Evolutionary conservation across 2,888 invertebrate genomes (phyloP).

Genomic region (Cantharis lateralis): DNA sequence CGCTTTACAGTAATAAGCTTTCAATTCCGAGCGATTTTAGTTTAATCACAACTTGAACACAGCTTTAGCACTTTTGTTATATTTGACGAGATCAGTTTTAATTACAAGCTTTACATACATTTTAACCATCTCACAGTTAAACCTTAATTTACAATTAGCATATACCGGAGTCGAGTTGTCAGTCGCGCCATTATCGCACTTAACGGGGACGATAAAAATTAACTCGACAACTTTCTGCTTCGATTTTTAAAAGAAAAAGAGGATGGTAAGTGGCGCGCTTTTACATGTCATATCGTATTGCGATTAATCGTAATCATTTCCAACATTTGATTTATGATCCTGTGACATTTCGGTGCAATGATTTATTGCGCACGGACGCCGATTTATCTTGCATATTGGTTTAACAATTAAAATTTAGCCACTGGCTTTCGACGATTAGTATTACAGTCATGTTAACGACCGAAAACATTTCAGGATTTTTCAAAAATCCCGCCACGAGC

Average conservation of each 20-base stretch:
- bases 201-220: not conserved
- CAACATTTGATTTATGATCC: not conserved
- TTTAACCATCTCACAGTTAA: not conserved
- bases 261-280: not conserved
- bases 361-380: not conserved
- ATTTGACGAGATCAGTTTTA: conserved; percentile 4
- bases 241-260: not conserved
- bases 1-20: not conserved
- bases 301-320: not conserved
- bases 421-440: not conserved
- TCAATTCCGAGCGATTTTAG: not conserved
- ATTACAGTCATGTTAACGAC: too few relatives aligned
- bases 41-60: not conserved
- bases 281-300: not conserved
- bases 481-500: too few relatives aligned
- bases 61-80: conserved; percentile 2
- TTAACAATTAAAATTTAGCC: not conserved
- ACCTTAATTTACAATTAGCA: conserved; percentile 1
- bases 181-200: not conserved
- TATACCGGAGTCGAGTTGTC: not conserved
- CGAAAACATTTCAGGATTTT: too few relatives aligned
- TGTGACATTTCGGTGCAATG: not conserved
- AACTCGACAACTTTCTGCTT: not conserved
- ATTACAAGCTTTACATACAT: conserved; percentile 3
- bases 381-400: not conserved